A percentile compares a stretch with the other conserved stretches of the same genome.
Evolutionary conservation across 2,113 vertebrate species (phyloP).

Genomic region (Triplophysa tibetana): DNA sequence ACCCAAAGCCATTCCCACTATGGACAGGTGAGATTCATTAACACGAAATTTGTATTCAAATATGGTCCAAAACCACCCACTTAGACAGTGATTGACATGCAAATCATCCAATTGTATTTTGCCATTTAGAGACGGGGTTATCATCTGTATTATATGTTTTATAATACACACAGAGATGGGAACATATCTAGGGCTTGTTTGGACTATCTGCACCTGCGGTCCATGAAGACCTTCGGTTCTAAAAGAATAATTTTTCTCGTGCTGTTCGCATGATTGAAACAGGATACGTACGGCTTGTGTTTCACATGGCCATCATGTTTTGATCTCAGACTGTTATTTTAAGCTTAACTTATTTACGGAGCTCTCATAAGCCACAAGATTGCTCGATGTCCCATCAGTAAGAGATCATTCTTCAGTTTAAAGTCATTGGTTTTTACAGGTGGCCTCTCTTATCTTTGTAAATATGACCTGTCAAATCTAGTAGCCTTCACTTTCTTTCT

Average conservation of each 20-base stretch:
- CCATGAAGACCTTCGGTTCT: background rate
- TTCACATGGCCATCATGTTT: slow-evolving; percentile 31
- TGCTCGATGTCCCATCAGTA: slow-evolving; percentile 33
- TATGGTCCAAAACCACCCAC: no score
- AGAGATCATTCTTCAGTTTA: slow-evolving; percentile 30
- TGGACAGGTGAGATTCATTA: slow-evolving; percentile 70
- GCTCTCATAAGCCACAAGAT: slow-evolving; percentile 30
- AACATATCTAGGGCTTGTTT: no score
- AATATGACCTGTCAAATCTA: no score
- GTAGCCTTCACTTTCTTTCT: no score
- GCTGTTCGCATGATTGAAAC: slow-evolving; percentile 22
- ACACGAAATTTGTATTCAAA: background rate
- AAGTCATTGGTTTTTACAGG: background rate
- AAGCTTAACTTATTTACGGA: slow-evolving; percentile 22
- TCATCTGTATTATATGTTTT: no score
- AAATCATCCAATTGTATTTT: no score
- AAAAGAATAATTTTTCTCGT: background rate
- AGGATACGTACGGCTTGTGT: slow-evolving; percentile 22
- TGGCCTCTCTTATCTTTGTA: background rate
- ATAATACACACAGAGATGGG: background rate
- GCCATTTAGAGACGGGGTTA: no score
- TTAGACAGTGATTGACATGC: no score
- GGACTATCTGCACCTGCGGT: background rate
- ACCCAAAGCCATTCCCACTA: slow-evolving; percentile 77
- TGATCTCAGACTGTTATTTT: slow-evolving; percentile 37